Evolutionary conservation across 1,140 invertebrate species (phyloP), one percentile per base, ranked within the genome.

Genomic region (Danaus melanippus): DNA sequence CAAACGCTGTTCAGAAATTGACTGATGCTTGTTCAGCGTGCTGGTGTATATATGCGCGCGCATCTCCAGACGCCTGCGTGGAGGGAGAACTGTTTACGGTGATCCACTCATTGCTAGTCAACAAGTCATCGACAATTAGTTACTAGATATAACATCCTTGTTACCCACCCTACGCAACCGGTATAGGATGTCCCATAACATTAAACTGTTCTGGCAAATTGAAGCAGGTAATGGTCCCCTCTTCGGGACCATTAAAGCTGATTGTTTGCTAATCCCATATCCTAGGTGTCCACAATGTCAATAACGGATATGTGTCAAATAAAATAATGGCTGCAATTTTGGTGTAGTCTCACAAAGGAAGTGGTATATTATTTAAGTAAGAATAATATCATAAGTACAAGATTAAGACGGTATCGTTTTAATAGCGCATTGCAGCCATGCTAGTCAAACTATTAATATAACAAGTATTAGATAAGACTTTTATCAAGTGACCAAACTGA

Each of bases 41-140:
- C 55, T 59, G 68, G 64, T 68, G 72, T 69, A 80, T 84, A 67
- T 81, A 84, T 81, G 79, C 76, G 80, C 74, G 76, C 80, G 80
- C 80, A 81, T 75, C 72, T 74, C 66, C 52, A 46, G 66, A 71
- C 76, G 76, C 76, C 12, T 81, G 76, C 76, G 76, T 67, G 54
- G 78, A 68, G 72, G 79, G 73, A 74, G 71, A 68, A 69, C 67
- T 52, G 58, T 41, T 50, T 65, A 64, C 60, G 50, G 52, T 61
- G 55, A 46, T 39, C 63, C 58, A 52, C 47, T 42, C 52, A 49
- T 15, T 41, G 53, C 44, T 58, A 48, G 46, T 58, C 21, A 45
- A 50, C 46, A 40, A 17, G 46, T 57, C 58, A 65, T 61, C 61
- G 53, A 67, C 47, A 39, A 40, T 45, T 42, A 47, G 12, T 46